Evolutionary conservation across 2,113 vertebrate species (phyloP), one percentile per base, ranked within the genome.

Genomic region (Istiophorus platypterus): DNA sequence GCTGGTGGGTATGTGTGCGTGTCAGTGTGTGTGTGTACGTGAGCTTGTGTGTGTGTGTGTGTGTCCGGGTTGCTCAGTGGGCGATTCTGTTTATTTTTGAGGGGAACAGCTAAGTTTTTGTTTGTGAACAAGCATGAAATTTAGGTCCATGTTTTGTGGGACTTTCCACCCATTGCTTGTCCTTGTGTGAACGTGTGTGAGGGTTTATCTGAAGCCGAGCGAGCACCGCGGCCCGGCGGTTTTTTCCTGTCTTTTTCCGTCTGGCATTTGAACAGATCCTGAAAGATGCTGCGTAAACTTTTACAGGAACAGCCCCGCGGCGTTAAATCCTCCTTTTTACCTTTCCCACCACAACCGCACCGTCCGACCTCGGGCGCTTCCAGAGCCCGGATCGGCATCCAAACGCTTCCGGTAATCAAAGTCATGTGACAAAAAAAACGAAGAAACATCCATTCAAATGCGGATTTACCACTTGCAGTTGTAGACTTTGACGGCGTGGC

Each of bases 1-100:
- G 42, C 34, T 62, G 59, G 65, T 41, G 39, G 51, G 69, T 59
- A 54, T 80, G 77, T 74, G 80, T 66, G 69, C 71, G 85, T 85
- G 24, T 20, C 11, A 20, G 52, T 58, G 69, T 22, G 9, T n/a
- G 71, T 59, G 18, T 51, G 42, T 31, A 18, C 13, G 34, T 42
- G 37, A n/a, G n/a, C n/a, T n/a, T n/a, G n/a, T n/a, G n/a, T 51
- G 42, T 31, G 24, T 22, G 34, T 42, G 37, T 58, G 69, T 13
- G 15, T n/a, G 37, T 76, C 34, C 18, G 11, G 12, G 17, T 80
- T 72, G 34, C 58, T 76, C 64, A 54, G 2, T 2, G n/a, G 27
- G 12, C 59, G 31, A 7, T 64, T 80, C 41, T 72, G 41, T 63
- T 67, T 71, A 47, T 49, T 47, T 76, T 29, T 11, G 14, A 64